Conservation (phyloP, 2,888 invertebrate species). For the Caenorhabditis sulstoni region DNA sequence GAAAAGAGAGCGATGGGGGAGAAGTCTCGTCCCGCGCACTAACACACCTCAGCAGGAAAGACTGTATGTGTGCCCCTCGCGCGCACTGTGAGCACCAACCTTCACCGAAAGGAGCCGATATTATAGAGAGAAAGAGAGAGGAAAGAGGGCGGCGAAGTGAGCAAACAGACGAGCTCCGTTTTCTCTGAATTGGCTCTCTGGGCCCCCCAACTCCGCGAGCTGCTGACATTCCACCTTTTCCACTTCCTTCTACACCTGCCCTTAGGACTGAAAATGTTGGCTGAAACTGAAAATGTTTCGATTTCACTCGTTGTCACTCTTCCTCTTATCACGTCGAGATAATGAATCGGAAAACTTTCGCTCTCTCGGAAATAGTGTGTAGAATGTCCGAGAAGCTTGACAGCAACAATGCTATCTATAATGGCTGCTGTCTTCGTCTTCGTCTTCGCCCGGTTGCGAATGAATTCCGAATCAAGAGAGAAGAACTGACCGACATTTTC, state of each 20-base stretch:
- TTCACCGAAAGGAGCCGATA: conserved; percentile 45
- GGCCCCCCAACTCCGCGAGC: not conserved
- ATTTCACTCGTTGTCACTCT: not conserved
- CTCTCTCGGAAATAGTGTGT: conserved; percentile 14
- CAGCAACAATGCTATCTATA: conserved; percentile 12
- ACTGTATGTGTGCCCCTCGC: conserved; percentile 24
- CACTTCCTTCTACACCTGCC: conserved; percentile 2
- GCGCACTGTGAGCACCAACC: conserved; percentile 25
- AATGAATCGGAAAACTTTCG: conserved; percentile 13
- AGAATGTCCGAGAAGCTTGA: conserved; percentile 14
- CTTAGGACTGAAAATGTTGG: not conserved
- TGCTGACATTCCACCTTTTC: conserved; percentile 19
- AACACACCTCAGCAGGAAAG: conserved; percentile 9
- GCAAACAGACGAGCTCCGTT: conserved; percentile 27
- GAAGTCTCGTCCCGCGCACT: conserved; percentile 16
- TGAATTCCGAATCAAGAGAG: conserved; percentile 12
- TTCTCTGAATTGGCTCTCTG: conserved; percentile 15
- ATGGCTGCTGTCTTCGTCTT: conserved; percentile 2
- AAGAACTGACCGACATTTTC: conserved; percentile 33
- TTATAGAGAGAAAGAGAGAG: conserved; percentile 6
- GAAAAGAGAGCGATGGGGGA: conserved; percentile 12
- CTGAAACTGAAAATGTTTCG: not conserved
- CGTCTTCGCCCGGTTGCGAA: not conserved
- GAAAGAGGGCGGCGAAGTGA: conserved; percentile 13
- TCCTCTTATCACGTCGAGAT: conserved; percentile 3